Base-by-base conservation (phyloP, 2,113 vertebrate species). In the Nesoenas mayeri region DNA sequence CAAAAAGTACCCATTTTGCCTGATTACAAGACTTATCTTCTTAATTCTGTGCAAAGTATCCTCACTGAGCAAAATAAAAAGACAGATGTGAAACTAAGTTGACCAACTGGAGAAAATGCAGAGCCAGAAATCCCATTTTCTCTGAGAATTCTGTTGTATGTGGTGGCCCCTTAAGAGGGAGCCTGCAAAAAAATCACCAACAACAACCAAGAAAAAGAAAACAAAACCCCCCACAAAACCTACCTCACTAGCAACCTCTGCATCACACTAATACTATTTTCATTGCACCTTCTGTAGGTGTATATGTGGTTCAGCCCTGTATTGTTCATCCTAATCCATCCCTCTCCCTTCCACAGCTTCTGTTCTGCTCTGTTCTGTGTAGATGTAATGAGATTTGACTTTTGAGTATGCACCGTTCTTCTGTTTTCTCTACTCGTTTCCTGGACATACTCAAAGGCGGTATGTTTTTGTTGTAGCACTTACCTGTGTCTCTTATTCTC, bases 401-500 rank as follows among this genome's bases (percentile, higher is more conserved):
- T 78, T 77, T 34, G 25, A 71, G 32, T 54, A 9, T 40, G 29
- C 15, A 54, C 58, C 16, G 20, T 51, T 53, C 20, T 54, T 40
- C 58, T 90, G 5, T 88, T 95, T 78, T 62, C 44, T 69, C 9
- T 73, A 0, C 38, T n/a, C 5, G 4, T 21, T 78, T 75, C 54
- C 20, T 6, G 9, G 44, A 51, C 20, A 36, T 25, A 11, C 54
- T 67, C 17, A 47, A 65, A 74, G 12, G 50, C 21, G 86, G 16
- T 38, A n/a, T n/a, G 8, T 56, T 91, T 53, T 75, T 88, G 11
- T 58, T 42, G 32, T 64, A 58, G 66, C 58, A 87, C 70, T 88
- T 79, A 80, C 66, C 32, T 94, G 26, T 79, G 31, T 88, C 65
- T 75, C 54, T 96, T 70, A 73, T 28, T 96, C 34, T 94, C 88